Conservation (phyloP, 2,113 vertebrate genomes). For the Epinephelus fuscoguttatus region DNA sequence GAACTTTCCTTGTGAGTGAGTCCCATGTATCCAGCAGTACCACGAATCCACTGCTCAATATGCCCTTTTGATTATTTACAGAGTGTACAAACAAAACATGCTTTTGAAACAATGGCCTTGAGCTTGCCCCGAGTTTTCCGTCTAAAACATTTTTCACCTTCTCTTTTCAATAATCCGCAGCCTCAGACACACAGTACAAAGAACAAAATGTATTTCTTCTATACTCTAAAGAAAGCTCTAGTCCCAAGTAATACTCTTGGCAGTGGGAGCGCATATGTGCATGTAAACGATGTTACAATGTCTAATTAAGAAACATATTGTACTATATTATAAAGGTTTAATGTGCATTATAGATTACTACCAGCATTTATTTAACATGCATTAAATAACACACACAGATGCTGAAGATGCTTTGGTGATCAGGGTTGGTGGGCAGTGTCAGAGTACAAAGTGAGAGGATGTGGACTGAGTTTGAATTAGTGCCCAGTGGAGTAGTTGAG, state of each 20-base stretch:
- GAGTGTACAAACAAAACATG: conserved; percentile 5
- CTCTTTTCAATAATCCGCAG: not conserved
- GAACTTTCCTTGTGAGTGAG: conserved; percentile 13
- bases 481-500: conserved; percentile 53
- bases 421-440: conserved; percentile 54
- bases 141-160: not conserved
- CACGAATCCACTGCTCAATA: not conserved
- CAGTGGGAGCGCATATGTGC: conserved; percentile 12
- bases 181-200: conserved; percentile 26
- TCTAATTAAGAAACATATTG: not conserved
- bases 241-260: conserved; percentile 11
- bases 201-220: conserved; percentile 16
- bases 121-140: not conserved
- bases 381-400: not conserved
- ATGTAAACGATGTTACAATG: conserved; percentile 10
- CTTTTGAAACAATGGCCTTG: conserved; percentile 15
- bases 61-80: conserved; percentile 10
- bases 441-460: conserved; percentile 66
- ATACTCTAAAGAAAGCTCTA: conserved; percentile 9
- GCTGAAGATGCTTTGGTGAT: conserved; percentile 49
- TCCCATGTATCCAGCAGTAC: not conserved
- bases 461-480: conserved; percentile 65
- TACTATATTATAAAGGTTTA: not conserved
- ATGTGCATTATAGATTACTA: not conserved
- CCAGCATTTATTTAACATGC: not conserved